Base-by-base conservation (phyloP, 2,888 invertebrate genomes). In the Drosophila parthenogenetica region DNA sequence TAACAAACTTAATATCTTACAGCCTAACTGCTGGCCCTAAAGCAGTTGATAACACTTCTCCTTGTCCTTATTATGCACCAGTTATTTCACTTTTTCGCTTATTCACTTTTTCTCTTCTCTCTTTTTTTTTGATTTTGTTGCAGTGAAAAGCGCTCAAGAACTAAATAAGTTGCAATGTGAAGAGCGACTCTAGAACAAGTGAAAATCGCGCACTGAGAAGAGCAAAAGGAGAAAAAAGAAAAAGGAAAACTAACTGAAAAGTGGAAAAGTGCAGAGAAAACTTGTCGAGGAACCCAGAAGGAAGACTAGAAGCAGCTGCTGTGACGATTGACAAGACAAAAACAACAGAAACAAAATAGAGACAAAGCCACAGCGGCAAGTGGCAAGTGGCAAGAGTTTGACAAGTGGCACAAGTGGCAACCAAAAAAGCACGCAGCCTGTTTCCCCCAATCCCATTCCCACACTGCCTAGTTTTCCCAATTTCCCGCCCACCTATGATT, bases 251-350 rank as follows among this genome's bases (percentile, higher is more conserved):
- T 11, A 54, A 39, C n/a, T 14, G 43, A 64, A 49, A 55, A 60
- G 51, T 48, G 35, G 49, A 54, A 65, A 69, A 68, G 64, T 62
- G 61, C 49, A 49, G 65, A 69, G 59, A 76, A 74, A 85, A 83
- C 53, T 88, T 82, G 83, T 82, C 75, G 45, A 77, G 81, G 50
- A 82, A 67, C 64, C 49, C 50, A 61, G 51, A 45, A 55, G 53
- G 53, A 43, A 55, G 54, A n/a, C 42, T 58, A 55, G 51, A 59
- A 64, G 57, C 67, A 71, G 69, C 68, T 77, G 78, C 79, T 78
- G 81, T 73, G 69, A 81, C 90, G 87, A 89, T 90, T 90, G 90
- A 90, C 85, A 88, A 76, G 76, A 83, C 79, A 86, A 82, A 77
- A 81, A 83, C 77, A 79, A 83, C 69, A 76, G 62, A 61, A 51